phyloP scores from a whole-genome alignment of 2,797 vertebrate species.

The Somateria mollissima region DNA sequence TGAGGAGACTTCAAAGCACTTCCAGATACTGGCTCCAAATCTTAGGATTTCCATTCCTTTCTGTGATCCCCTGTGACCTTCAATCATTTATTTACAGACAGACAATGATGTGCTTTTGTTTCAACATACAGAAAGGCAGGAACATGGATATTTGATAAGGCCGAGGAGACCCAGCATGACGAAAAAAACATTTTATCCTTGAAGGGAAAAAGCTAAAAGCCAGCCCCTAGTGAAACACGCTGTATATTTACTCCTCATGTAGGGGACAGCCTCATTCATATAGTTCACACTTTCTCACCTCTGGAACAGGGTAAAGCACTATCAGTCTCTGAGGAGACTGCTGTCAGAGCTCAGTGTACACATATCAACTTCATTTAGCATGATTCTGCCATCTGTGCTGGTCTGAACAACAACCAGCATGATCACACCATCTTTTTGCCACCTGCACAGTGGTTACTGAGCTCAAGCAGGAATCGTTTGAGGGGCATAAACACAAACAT shows the following conservation, averaged over 20 bases:
- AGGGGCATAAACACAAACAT: not conserved
- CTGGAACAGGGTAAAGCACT: not conserved
- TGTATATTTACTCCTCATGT: accelerated
- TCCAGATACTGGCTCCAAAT: not conserved
- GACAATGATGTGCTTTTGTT: not conserved
- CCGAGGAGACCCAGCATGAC: not conserved
- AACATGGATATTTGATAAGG: accelerated
- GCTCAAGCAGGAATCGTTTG: not conserved
- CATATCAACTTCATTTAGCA: not conserved
- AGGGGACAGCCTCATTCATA: not conserved
- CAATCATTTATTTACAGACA: not conserved
- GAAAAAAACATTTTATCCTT: not conserved
- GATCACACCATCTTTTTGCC: accelerated
- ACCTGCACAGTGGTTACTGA: accelerated
- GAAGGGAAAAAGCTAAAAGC: not conserved
- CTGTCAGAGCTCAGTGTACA: not conserved
- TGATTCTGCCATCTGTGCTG: not conserved
- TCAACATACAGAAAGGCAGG: not conserved
- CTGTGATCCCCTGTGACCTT: not conserved
- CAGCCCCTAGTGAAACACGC: accelerated
- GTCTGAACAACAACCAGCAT: not conserved
- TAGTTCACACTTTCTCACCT: not conserved
- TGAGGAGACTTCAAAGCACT: not conserved
- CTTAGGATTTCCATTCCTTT: not conserved
- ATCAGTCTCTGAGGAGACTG: not conserved